Conservation (phyloP, 2,113 vertebrate genomes). For the Callorhinus ursinus region DNA sequence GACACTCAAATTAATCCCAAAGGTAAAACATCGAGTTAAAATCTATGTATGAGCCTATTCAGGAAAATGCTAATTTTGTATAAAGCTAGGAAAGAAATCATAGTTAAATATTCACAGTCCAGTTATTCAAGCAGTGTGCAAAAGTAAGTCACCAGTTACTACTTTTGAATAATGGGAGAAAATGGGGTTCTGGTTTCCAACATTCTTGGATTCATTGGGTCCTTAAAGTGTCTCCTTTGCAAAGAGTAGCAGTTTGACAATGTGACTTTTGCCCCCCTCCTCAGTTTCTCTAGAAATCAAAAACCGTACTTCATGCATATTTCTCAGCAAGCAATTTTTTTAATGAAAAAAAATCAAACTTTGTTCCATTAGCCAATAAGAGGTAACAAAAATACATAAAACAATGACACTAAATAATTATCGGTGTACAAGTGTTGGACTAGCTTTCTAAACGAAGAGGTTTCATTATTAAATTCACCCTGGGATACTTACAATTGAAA, state of each 20-base stretch:
- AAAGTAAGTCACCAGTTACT: conserved; percentile 21
- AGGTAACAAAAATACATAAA: conserved; percentile 16
- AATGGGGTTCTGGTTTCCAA: neutral
- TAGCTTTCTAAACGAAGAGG: conserved; percentile 42
- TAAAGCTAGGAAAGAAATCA: conserved; percentile 39
- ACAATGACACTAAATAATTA: neutral
- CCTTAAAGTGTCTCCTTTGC: conserved; percentile 13
- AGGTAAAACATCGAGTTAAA: neutral
- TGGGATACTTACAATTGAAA: conserved; percentile 72
- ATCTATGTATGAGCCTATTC: neutral
- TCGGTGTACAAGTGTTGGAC: neutral
- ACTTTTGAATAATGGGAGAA: neutral
- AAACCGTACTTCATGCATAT: conserved; percentile 75
- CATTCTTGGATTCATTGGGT: neutral
- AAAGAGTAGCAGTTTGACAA: conserved; percentile 52
- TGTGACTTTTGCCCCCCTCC: conserved; percentile 47
- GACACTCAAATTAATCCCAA: neutral
- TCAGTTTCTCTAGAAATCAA: conserved; percentile 46
- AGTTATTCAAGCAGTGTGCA: neutral
- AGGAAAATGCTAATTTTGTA: conserved; percentile 40
- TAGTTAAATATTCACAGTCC: neutral
- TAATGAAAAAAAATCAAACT: conserved; percentile 32
- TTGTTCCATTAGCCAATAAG: conserved; percentile 64
- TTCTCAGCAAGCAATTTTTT: conserved; percentile 72
- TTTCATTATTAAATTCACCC: conserved; percentile 74